Evolutionary conservation across 2,888 invertebrate genomes (phyloP).

Genomic region (Halocaridina rubra): DNA sequence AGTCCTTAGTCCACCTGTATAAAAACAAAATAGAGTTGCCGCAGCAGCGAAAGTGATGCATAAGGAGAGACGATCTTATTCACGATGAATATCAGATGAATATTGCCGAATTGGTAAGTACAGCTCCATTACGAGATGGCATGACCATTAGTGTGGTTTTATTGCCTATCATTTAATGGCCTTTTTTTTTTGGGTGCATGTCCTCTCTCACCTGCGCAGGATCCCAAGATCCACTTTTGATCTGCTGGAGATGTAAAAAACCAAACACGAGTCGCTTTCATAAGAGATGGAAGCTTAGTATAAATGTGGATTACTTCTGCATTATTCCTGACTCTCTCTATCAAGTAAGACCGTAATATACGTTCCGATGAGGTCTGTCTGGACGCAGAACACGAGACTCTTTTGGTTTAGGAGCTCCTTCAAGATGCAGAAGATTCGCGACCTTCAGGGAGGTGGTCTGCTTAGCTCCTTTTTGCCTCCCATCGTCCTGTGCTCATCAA

Average conservation of each 20-base stretch:
- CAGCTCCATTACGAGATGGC: not conserved
- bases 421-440: too few species aligned
- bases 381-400: too few species aligned
- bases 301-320: not conserved
- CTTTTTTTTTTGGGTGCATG: not conserved
- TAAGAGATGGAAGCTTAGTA: not conserved
- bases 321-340: not conserved
- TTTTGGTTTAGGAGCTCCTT: too few species aligned
- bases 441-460: not conserved
- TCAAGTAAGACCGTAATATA: not conserved
- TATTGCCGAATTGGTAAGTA: not conserved
- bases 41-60: not conserved
- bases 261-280: not conserved
- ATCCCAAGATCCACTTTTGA: not conserved
- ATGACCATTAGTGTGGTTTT: not conserved
- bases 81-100: not conserved
- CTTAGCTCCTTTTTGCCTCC: slow-evolving; percentile 4
- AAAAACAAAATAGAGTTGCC: too few species aligned
- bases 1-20: too few species aligned
- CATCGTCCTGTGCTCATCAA: slow-evolving; percentile 13
- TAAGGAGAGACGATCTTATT: not conserved
- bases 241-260: not conserved
- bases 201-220: not conserved
- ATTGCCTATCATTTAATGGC: not conserved
- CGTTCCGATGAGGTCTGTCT: too few species aligned